Base-by-base conservation (phyloP, 1,140 invertebrate species). In the Ceratina australensis region DNA sequence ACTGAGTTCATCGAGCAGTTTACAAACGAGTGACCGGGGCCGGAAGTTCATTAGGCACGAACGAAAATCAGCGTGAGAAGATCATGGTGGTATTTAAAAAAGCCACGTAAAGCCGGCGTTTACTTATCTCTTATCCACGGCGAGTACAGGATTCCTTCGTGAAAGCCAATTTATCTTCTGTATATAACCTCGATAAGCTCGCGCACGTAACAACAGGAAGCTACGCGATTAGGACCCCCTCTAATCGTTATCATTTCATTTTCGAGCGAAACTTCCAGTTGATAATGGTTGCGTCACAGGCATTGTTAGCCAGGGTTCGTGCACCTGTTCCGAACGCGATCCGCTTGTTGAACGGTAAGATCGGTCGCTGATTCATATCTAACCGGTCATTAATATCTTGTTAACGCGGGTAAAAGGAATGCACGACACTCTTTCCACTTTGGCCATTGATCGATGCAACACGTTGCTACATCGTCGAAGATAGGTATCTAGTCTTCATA, bases 1-100 rank as follows among this genome's bases (percentile, higher is more conserved):
- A 24, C 13, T 2, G n/a, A 47, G 57, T 16, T 33, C 20, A 50
- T 63, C 1, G 20, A 47, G 13, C 3, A n/a, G n/a, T 24, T 28
- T n/a, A 26, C n/a, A n/a, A n/a, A 33, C 15, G 2, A 26, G 28
- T 16, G 56, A 50, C 16, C 68, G 68, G 56, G 15, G 28, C 22
- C 64, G 73, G 73, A 76, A 76, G 49, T 59, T 69, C 65, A 52
- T 76, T 76, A 69, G 18, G 42, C 65, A n/a, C 5, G 56, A 50
- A 18, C 59, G 33, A 42, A 59, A 69, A 76, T 76, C 57, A 60
- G 15, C 73, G 66, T 60, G 65, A 60, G 56, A 68, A 66, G 47
- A 76, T 69, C 47, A 10, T 2, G 52, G 24, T 22, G 7, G 42
- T 15, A 49, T 69, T 76, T 26, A 12, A 42, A 54, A 16, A 0